Conservation (phyloP, 2,113 vertebrate species). For the Myotis brandtii region DNA sequence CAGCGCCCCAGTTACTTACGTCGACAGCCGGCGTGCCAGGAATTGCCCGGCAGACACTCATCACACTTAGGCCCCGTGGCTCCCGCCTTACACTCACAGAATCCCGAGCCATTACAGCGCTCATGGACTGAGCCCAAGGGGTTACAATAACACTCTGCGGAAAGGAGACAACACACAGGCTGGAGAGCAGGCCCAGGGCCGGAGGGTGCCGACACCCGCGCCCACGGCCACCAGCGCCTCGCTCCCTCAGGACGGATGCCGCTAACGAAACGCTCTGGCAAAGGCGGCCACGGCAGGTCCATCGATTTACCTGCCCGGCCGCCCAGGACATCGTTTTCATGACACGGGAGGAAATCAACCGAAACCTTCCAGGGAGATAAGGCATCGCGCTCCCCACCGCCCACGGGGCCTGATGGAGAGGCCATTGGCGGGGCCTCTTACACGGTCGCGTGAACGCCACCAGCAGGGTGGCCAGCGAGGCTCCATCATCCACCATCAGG, state of each 20-base stretch:
- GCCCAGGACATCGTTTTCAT: constrained; percentile 70
- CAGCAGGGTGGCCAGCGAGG: constrained; percentile 72
- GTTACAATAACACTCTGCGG: constrained; percentile 99
- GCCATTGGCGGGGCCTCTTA: constrained; percentile 76
- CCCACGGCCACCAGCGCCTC: constrained; percentile 69
- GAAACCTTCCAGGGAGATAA: constrained; percentile 76
- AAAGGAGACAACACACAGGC: constrained; percentile 96
- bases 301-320: constrained; percentile 73
- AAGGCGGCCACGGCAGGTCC: constrained; percentile 33
- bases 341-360: constrained; percentile 70
- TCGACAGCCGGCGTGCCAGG: constrained; percentile 98
- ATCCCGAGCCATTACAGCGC: constrained; percentile 99
- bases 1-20: constrained; percentile 94
- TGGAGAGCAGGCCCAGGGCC: constrained; percentile 84
- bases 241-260: constrained; percentile 80
- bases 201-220: constrained; percentile 79
- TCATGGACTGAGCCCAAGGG: constrained; percentile 96
- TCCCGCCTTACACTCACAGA: constrained; percentile 99
- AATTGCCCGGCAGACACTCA: constrained; percentile 97
- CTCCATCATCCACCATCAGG: constrained; percentile 79
- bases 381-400: constrained; percentile 56
- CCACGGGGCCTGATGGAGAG: constrained; percentile 71
- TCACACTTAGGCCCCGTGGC: constrained; percentile 97
- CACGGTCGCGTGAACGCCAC: constrained; percentile 78
- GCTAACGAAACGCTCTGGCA: constrained; percentile 73